A percentile compares a stretch with the other conserved stretches of the same genome.
Conservation (phyloP, 2,797 vertebrate species). For the Melopsittacus undulatus region DNA sequence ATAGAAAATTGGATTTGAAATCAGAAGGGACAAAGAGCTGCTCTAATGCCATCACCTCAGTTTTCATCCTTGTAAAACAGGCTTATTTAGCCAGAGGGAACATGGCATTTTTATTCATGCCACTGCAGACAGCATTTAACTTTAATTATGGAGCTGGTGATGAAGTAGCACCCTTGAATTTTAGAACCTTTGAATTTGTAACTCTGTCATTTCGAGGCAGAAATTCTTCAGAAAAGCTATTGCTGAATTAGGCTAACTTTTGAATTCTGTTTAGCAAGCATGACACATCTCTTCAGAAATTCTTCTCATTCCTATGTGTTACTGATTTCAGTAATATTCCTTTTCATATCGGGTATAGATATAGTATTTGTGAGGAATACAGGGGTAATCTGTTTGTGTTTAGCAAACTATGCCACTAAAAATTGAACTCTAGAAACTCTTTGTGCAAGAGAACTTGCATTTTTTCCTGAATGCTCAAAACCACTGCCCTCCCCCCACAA, state of each 20-base stretch:
- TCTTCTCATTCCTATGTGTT: neutral
- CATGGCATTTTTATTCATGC: neutral
- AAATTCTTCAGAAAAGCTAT: neutral
- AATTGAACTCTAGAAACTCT: neutral
- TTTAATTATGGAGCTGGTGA: neutral
- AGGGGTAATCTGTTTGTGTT: neutral
- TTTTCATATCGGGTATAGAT: neutral
- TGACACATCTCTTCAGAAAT: neutral
- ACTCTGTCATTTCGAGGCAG: neutral
- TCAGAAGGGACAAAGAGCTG: neutral
- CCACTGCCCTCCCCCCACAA: slow-evolving; percentile 28
- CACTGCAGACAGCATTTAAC: neutral
- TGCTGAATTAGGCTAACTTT: neutral
- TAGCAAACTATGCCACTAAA: neutral
- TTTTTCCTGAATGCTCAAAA: slow-evolving; percentile 49
- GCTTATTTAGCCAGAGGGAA: neutral
- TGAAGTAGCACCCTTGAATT: neutral
- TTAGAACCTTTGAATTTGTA: neutral
- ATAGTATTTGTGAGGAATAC: neutral
- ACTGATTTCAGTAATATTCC: neutral
- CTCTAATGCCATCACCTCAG: neutral
- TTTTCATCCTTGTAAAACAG: neutral
- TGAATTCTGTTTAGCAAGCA: neutral
- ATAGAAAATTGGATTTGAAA: neutral
- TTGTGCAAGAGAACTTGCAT: slow-evolving; percentile 31